phyloP scores from a whole-genome alignment of 2,888 invertebrate genomes.

The Agonopterix subpropinquella region DNA sequence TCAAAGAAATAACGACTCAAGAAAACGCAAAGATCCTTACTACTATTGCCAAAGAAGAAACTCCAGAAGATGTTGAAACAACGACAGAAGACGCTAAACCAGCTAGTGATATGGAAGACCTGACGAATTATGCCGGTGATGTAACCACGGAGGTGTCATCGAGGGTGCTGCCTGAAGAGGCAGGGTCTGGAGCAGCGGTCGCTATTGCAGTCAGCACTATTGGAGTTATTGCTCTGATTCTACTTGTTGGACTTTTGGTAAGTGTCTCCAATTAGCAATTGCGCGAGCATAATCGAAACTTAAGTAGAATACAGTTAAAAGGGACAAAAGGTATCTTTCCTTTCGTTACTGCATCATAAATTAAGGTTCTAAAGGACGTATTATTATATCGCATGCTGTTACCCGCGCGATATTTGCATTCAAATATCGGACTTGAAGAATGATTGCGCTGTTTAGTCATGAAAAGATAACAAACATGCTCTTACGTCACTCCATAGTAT shows the following conservation, averaged over 20 bases:
- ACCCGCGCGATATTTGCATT: too few species aligned
- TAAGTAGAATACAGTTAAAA: not conserved
- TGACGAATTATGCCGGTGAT: conserved; percentile 41
- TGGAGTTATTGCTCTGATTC: conserved; percentile 84
- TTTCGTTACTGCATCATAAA: too few species aligned
- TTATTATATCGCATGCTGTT: too few species aligned
- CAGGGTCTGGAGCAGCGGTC: conserved; percentile 82
- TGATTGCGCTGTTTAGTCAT: too few species aligned
- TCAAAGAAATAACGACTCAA: conserved; percentile 24
- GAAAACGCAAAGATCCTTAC: conserved; percentile 29
- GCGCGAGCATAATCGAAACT: not conserved
- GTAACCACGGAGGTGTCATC: conserved; percentile 52
- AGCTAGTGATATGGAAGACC: conserved; percentile 39
- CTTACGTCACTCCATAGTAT: too few species aligned
- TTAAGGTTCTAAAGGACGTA: too few species aligned
- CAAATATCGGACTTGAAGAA: too few species aligned
- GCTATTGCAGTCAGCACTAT: conserved; percentile 89
- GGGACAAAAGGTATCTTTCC: too few species aligned
- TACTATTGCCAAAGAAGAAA: conserved; percentile 28
- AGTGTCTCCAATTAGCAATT: conserved; percentile 33
- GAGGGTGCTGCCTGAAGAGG: conserved; percentile 42
- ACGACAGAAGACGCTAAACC: conserved; percentile 23
- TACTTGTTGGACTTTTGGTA: conserved; percentile 86
- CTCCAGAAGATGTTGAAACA: conserved; percentile 20
- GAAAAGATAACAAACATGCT: too few species aligned